Evolutionary conservation across 1,140 invertebrate genomes (phyloP).

Genomic region (Apis dorsata): DNA sequence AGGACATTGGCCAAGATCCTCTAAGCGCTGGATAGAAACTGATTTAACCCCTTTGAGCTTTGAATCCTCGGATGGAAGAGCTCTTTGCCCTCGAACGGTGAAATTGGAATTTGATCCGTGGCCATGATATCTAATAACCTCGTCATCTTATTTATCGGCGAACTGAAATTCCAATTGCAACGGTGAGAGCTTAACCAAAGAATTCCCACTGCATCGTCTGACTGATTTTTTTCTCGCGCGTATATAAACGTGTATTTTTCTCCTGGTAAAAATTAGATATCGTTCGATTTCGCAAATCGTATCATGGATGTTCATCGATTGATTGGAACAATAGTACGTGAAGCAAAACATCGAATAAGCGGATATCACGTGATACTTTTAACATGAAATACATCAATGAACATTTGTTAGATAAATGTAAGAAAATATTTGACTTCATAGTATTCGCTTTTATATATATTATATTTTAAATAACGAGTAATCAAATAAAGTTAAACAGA

Average conservation of each 20-base stretch:
- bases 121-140: constrained; percentile 67
- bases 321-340: background rate
- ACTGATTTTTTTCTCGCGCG: constrained; percentile 3
- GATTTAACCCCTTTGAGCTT: constrained; percentile 44
- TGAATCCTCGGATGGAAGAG: constrained; percentile 2
- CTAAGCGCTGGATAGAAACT: constrained; percentile 2
- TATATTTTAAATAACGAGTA: too few species aligned
- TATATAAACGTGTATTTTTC: background rate
- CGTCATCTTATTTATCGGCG: constrained; percentile 66
- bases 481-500: too few species aligned
- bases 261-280: too few species aligned
- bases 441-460: too few species aligned
- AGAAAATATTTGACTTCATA: too few species aligned
- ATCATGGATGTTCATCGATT: background rate
- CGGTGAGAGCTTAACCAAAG: constrained; percentile 21
- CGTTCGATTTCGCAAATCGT: background rate
- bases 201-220: constrained; percentile 26
- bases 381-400: too few species aligned
- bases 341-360: background rate
- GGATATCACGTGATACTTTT: background rate
- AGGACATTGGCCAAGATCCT: constrained; percentile 35
- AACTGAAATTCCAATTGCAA: constrained; percentile 57
- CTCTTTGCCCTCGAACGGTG: constrained; percentile 49
- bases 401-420: too few species aligned
- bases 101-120: constrained; percentile 69